These are phyloP conservation scores for Python bivittatus DNA, from an alignment of 2,113 vertebrate genomes.

Conservation along the genomic window DNA sequence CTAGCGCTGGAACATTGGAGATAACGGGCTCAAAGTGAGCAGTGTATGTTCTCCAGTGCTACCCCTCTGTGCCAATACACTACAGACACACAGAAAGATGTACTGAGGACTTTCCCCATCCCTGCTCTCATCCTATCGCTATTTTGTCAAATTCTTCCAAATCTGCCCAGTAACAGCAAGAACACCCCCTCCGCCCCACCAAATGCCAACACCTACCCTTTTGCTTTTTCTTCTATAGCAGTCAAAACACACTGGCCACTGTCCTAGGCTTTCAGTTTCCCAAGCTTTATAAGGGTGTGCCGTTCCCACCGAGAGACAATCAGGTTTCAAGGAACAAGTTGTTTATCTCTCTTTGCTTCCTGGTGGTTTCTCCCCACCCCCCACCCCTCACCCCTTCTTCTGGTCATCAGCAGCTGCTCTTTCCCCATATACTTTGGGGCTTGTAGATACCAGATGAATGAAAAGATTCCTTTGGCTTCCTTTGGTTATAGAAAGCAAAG, in stretches of 20 bases:
- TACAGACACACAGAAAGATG: not conserved
- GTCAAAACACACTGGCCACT: conserved; percentile 48
- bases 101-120: not conserved
- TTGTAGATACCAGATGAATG: not conserved
- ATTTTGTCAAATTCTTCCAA: conserved; percentile 51
- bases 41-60: conserved; percentile 29
- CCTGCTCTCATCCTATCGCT: not conserved
- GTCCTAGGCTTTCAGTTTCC: conserved; percentile 16
- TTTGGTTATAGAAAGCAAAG: not conserved
- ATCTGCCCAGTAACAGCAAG: conserved; percentile 64
- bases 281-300: conserved; percentile 36
- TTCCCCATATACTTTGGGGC: not conserved
- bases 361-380: not conserved
- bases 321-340: conserved; percentile 59
- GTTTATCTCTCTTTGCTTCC: conserved; percentile 44
- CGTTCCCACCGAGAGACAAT: conserved; percentile 44
- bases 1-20: conserved; percentile 35
- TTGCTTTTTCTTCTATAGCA: conserved; percentile 38
- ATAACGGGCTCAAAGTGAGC: conserved; percentile 53
- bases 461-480: not conserved
- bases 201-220: not conserved
- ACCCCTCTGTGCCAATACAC: too few relatives aligned
- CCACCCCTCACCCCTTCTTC: not conserved
- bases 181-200: not conserved
- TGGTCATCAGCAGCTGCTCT: not conserved